phyloP scores from a whole-genome alignment of 1,140 invertebrate species.

The Macrobrachium nipponense region DNA sequence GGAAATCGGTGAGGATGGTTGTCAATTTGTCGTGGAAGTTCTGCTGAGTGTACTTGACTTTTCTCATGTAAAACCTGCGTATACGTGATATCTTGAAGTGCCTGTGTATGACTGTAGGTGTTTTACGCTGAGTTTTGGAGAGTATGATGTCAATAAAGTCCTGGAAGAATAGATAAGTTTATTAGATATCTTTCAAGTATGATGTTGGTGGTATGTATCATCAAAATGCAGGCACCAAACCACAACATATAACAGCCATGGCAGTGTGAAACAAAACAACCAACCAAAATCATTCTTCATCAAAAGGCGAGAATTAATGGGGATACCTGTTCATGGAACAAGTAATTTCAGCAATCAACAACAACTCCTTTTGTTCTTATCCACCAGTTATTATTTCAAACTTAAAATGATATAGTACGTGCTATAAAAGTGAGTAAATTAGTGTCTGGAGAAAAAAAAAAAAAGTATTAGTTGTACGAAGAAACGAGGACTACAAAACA shows the following conservation, averaged over 20 bases:
- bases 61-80: conserved; percentile 95
- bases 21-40: conserved; percentile 98
- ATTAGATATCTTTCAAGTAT: conserved; percentile 13
- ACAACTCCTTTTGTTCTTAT: too few species aligned
- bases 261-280: too few species aligned
- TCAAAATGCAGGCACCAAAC: neutral
- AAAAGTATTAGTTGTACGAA: too few species aligned
- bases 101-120: conserved; percentile 97
- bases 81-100: conserved; percentile 97
- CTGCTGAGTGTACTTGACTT: conserved; percentile 98
- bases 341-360: too few species aligned
- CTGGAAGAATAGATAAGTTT: conserved; percentile 74
- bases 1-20: conserved; percentile 97
- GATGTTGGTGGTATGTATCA: neutral
- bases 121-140: conserved; percentile 99
- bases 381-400: too few species aligned
- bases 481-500: too few species aligned
- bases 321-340: too few species aligned
- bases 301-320: too few species aligned
- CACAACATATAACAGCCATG: neutral
- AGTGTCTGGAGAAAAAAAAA: too few species aligned
- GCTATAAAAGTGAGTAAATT: too few species aligned
- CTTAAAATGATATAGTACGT: too few species aligned
- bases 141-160: conserved; percentile 98
- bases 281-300: too few species aligned